Conservation (phyloP, 2,113 vertebrate species). For the Hipposideros armiger region DNA sequence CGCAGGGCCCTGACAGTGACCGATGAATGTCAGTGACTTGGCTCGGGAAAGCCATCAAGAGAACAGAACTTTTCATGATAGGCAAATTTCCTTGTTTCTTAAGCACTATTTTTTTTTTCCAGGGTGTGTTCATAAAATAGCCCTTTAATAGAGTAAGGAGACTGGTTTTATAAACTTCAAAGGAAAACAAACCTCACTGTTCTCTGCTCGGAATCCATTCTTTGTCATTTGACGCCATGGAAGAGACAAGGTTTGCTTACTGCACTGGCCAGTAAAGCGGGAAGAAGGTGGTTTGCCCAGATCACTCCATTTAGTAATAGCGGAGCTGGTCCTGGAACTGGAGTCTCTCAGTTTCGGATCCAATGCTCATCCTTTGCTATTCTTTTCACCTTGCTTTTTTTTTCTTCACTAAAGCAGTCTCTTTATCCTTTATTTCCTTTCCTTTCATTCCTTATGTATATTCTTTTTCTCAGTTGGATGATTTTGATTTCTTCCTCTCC, state of each 20-base stretch:
- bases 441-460: background rate
- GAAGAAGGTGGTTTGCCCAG: background rate
- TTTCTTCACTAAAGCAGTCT: background rate
- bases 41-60: background rate
- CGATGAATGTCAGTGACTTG: background rate
- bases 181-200: background rate
- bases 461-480: background rate
- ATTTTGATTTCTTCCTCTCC: background rate
- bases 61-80: background rate
- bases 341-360: background rate
- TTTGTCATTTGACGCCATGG: background rate
- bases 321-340: too few relatives aligned
- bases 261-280: too few relatives aligned
- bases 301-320: fast-evolving
- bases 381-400: background rate
- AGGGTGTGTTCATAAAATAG: background rate
- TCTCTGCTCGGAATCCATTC: background rate
- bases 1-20: background rate
- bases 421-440: background rate
- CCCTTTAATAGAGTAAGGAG: background rate
- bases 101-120: background rate
- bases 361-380: background rate
- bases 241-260: background rate
- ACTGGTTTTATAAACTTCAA: background rate
- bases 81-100: background rate